phyloP scores from a whole-genome alignment of 2,888 invertebrate species.

The Meandrusa payeni region DNA sequence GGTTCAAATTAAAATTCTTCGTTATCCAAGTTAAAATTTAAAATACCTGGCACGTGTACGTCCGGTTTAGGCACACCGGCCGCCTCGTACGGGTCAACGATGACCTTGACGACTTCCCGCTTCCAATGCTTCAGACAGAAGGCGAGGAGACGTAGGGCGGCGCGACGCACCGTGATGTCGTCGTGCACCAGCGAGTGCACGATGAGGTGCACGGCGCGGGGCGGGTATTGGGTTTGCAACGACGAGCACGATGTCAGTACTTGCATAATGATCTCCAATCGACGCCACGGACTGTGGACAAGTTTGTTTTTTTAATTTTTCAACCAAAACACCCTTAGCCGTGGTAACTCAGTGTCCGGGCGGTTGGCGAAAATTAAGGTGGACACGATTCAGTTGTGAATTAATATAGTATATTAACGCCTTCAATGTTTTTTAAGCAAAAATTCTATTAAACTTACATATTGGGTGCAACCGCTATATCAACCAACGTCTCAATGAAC shows the following conservation, averaged over 20 bases:
- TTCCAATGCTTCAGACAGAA: conserved; percentile 88
- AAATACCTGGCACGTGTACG: conserved; percentile 59
- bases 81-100: conserved; percentile 78
- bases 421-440: too few relatives aligned
- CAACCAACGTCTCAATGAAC: conserved; percentile 77
- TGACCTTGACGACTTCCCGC: conserved; percentile 80
- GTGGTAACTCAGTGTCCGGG: too few relatives aligned
- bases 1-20: too few relatives aligned
- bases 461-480: conserved; percentile 65
- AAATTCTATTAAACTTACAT: conserved; percentile 57
- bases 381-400: too few relatives aligned
- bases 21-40: too few relatives aligned
- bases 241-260: conserved; percentile 87
- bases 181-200: conserved; percentile 86
- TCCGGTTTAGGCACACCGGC: conserved; percentile 53
- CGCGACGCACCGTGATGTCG: conserved; percentile 88
- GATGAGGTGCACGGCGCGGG: conserved; percentile 83
- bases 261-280: conserved; percentile 86
- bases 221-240: conserved; percentile 84
- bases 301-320: background rate
- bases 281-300: conserved; percentile 89
- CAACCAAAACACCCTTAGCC: too few relatives aligned
- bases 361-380: too few relatives aligned
- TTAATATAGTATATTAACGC: too few relatives aligned
- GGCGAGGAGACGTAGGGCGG: conserved; percentile 82